These are phyloP conservation scores for Operophtera brumata DNA, from an alignment of 2,888 invertebrate genomes.

Conservation along the genomic window DNA sequence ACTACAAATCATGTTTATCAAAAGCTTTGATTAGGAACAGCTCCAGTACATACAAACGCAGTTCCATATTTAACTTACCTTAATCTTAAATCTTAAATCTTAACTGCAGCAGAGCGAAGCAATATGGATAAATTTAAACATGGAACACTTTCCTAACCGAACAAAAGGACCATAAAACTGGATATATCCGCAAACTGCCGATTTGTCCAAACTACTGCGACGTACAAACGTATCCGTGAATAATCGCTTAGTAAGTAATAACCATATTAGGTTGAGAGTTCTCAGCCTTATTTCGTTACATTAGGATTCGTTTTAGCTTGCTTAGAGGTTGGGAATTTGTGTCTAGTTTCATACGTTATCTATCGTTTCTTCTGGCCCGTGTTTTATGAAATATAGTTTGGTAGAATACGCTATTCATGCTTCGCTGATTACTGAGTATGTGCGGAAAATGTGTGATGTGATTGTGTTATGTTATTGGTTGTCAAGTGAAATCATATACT, in stretches of 20 bases:
- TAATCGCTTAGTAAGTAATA: conserved; percentile 36
- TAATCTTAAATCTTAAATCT: background rate
- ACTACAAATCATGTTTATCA: too few relatives aligned
- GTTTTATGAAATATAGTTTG: conserved; percentile 19
- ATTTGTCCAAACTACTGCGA: conserved; percentile 39
- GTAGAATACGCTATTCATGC: conserved; percentile 6
- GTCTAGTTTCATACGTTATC: conserved; percentile 28
- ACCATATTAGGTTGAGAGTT: conserved; percentile 15
- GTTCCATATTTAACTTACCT: background rate
- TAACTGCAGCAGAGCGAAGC: background rate
- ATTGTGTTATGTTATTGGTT: background rate
- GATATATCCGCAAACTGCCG: conserved; percentile 39
- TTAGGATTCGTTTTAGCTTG: conserved; percentile 27
- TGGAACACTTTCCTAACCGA: conserved; percentile 5
- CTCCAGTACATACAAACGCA: too few relatives aligned
- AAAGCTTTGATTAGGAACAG: too few relatives aligned
- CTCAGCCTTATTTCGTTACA: background rate
- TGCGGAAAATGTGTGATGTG: background rate
- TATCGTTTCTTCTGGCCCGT: conserved; percentile 32
- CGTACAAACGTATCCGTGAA: conserved; percentile 38
- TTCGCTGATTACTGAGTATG: background rate
- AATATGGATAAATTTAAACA: conserved; percentile 13
- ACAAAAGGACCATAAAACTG: conserved; percentile 26
- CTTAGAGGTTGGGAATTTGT: conserved; percentile 2
- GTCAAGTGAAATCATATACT: too few relatives aligned